Base-by-base conservation (phyloP, 2,797 vertebrate species). In the Arctocebus calabarensis region DNA sequence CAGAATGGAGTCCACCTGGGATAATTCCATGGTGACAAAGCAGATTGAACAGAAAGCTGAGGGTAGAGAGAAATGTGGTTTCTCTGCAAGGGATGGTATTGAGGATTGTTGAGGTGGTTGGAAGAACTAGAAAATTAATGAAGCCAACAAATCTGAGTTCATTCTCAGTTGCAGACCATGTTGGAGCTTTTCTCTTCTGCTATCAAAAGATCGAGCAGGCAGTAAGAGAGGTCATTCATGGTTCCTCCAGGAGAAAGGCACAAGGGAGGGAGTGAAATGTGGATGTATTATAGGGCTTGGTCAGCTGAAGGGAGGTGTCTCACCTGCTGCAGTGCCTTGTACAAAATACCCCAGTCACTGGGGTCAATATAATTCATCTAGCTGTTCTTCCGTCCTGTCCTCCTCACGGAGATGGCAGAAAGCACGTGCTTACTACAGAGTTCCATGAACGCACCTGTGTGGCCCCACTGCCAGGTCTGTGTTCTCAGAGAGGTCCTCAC, bases 401-500 rank as follows among this genome's bases (percentile, higher is more conserved):
- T 95, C 13, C 55, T 93, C 19, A 2, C 14, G 8, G 4, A 27
- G 14, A 2, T 5, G 4, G 57, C 71, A 29, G 61, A 27, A 88
- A 82, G 22, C 5, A 75, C 57, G 40, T 92, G 73, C 70, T 95
- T 43, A 90, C 59, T 22, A 17, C 22, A 45, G 48, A 96, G 37
- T 75, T 87, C 34, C 64, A 43, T 8, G 37, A 25, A 20, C 27
- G 25, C 37, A 66, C 61, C 17, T 81, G 20, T 57, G n/a, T 40
- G 55, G 62, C 73, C 83, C 91, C 40, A 34, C 17, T 45, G 62
- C n/a, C 34, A 95, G 29, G 19, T 89, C 61, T 96, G 88, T 10
- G 52, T 97, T 77, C 66, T 86, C 75, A 45, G 0, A 0, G 20
- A 22, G 62, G 79, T 74, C 84, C 2, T 43, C 48, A 10, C 73